A percentile compares a stretch with the other conserved stretches of the same genome.
phyloP scores from a whole-genome alignment of 2,113 vertebrate genomes.

The Centropus bengalensis region DNA sequence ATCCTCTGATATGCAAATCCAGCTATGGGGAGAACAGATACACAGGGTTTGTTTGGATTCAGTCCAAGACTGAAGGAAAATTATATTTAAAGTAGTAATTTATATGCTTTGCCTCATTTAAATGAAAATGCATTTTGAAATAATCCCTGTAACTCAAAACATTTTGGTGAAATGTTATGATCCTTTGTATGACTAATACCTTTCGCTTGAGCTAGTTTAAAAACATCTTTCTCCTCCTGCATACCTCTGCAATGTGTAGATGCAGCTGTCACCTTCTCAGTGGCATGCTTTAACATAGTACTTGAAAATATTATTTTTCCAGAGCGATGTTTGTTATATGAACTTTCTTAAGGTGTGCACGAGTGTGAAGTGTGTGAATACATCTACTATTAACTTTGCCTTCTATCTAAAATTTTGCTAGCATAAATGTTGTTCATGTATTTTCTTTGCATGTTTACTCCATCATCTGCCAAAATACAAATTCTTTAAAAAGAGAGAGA shows the following conservation, averaged over 20 bases:
- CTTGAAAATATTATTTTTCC: neutral
- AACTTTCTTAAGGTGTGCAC: neutral
- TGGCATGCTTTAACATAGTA: neutral
- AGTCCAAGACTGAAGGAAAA: slow-evolving; percentile 69
- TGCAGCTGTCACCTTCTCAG: neutral
- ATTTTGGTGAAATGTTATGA: neutral
- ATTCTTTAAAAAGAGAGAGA: neutral
- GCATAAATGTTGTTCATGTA: neutral
- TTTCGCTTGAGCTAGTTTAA: slow-evolving; percentile 3
- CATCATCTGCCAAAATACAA: neutral
- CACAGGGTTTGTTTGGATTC: slow-evolving; percentile 72
- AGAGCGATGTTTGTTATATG: neutral
- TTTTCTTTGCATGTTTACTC: neutral
- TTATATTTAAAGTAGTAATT: slow-evolving; percentile 54
- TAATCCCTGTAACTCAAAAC: slow-evolving; percentile 10
- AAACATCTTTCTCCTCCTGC: neutral
- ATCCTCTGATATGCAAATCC: slow-evolving; percentile 83
- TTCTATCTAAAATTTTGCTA: neutral
- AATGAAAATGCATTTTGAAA: slow-evolving; percentile 64
- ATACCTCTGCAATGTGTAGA: neutral
- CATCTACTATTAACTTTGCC: neutral
- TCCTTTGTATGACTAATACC: neutral
- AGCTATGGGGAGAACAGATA: slow-evolving; percentile 59
- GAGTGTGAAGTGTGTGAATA: neutral
- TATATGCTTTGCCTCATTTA: slow-evolving; percentile 46